Base-by-base conservation (phyloP, 2,113 vertebrate species). In the Ceratotherium simum region DNA sequence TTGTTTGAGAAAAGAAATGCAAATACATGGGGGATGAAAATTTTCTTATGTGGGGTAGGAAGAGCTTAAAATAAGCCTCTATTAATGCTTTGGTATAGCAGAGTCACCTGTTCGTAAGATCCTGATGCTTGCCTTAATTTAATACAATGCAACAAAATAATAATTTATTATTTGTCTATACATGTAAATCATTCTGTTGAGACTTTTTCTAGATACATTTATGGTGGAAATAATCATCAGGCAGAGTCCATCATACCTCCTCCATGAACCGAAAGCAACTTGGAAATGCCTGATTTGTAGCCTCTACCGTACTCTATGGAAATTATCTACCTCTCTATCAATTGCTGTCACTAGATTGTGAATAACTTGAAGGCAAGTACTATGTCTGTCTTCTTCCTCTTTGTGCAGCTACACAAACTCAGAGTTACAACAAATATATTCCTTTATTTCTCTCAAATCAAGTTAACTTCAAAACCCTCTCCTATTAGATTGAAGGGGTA, bases 401-500 rank as follows among this genome's bases (percentile, higher is more conserved):
- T 92, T 78, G 29, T 78, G 31, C 64, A 96, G 2, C 16, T 94
- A 33, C 0, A 18, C 0, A 62, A 96, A 72, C 39, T 89, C 36
- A 90, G 54, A 91, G 17, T 10, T 67, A 27, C 10, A 33, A 10
- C 21, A 90, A 64, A 3, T 17, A 64, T 31, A 58, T 36, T 31
- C 11, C 8, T 79, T 82, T 86, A 72, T 17, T 72, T 78, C 51
- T 95, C 25, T 83, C 58, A 58, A 91, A 54, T 27, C 14, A n/a
- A 65, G 31, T 65, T 10, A 75, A 48, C 11, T 33, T 51, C 42
- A 85, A 76, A 80, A 64, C 7, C 17, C 25, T 29, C 3, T 81
- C 20, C 58, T 36, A 3, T 39, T 42, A 36, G 46, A 25, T 33
- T 5, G 13, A 73, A 7, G 27, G 6, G 10, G 2, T 64, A 0